These are phyloP conservation scores for Actinostola sp. DNA, from an alignment of 92 coral and sea anemone genomes.

Conservation along the genomic window DNA sequence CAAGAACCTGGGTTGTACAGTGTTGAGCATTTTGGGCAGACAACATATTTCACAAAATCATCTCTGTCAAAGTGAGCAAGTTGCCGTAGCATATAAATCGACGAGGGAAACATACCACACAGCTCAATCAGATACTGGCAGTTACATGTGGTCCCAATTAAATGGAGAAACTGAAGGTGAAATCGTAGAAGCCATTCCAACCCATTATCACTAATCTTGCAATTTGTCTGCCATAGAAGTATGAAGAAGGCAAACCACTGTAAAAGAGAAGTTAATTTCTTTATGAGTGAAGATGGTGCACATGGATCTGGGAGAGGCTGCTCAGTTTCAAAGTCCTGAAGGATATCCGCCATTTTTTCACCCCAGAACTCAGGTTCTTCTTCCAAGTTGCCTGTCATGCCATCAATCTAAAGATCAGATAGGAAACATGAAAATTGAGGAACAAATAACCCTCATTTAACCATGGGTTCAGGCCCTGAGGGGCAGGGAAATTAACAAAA, in stretches of 20 bases:
- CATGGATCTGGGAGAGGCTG: constrained; percentile 55
- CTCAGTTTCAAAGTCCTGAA: constrained; percentile 5
- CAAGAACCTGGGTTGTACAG: constrained; percentile 38
- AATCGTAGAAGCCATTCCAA: constrained; percentile 62
- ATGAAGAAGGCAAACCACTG: constrained; percentile 59
- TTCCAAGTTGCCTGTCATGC: background rate
- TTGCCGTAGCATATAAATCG: constrained; percentile 44
- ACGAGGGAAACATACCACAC: constrained; percentile 48
- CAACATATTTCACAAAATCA: constrained; percentile 34
- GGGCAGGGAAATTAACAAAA: too few relatives aligned
- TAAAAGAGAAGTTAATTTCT: constrained; percentile 29
- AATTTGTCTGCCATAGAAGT: constrained; percentile 58
- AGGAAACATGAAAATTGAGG: too few relatives aligned
- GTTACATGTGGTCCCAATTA: constrained; percentile 30
- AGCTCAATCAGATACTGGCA: constrained; percentile 40
- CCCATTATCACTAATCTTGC: constrained; percentile 62
- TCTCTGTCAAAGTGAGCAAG: constrained; percentile 26
- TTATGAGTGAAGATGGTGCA: constrained; percentile 20
- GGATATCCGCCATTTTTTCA: constrained; percentile 26
- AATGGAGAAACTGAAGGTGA: constrained; percentile 51
- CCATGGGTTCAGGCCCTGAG: too few relatives aligned
- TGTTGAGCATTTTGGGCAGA: constrained; percentile 46
- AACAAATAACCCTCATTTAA: too few relatives aligned
- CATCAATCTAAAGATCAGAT: background rate
- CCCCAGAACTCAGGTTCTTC: constrained; percentile 60